Base-by-base conservation (phyloP, 2,113 vertebrate species). In the Aptenodytes patagonicus region DNA sequence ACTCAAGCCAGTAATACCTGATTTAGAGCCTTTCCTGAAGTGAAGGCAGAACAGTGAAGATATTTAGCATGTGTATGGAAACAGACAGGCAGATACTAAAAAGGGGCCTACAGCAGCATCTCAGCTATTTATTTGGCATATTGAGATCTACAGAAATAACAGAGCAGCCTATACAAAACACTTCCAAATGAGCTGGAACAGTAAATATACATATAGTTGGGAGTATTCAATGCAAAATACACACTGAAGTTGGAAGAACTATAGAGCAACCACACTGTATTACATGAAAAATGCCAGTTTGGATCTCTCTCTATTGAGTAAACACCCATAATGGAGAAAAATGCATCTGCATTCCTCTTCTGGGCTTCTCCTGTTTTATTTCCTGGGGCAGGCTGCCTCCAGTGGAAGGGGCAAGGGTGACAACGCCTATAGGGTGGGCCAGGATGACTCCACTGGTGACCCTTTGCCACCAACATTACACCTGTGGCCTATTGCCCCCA, bases 1-100 rank as follows among this genome's bases (percentile, higher is more conserved):
- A 34, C 61, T 78, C 36, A 89, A 89, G 55, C 20, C 65, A 61
- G 28, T 26, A 83, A 32, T 79, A 51, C 15, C 44, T 75, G 26
- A 70, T 89, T 95, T 90, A 68, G n/a, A 92, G 46, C 15, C 29
- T 87, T 86, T 83, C 61, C 77, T 73, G 34, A 68, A 54, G 36
- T 26, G 31, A 83, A 87, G 47, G 14, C 42, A 83, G 44, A 14
- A 61, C 31, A 71, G 31, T 64, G 70, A 69, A 76, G 36, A 38
- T 71, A 69, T 87, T 89, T 87, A 84, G 8, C 29, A 17, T 22
- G 14, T 58, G 17, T 71, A 46, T 69, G 17, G 70, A 85, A 87
- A 87, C 21, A 76, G 62, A 68, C 9, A 81, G 47, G 22, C 21
- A 92, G 42, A 58, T 36, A 17, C 14, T 72, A 44, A 85, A 72